phyloP scores from a whole-genome alignment of 2,888 invertebrate species.

The Hydraecia micacea region DNA sequence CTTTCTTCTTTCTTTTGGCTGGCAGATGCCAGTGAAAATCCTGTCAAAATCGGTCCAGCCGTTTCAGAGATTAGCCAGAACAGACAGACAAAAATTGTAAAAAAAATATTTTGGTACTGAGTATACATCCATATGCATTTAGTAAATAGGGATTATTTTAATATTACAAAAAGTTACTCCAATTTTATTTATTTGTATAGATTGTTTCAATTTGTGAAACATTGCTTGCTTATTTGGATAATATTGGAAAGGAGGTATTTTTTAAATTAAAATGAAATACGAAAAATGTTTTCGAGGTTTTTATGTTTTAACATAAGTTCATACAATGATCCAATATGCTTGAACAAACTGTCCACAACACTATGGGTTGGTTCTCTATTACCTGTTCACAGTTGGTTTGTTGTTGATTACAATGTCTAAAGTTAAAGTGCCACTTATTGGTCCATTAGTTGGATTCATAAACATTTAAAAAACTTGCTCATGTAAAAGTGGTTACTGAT shows the following conservation, averaged over 20 bases:
- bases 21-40: too few relatives aligned
- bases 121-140: too few relatives aligned
- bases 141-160: too few relatives aligned
- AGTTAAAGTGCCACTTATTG: conserved; percentile 82
- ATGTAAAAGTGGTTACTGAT: conserved; percentile 78
- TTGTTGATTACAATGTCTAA: conserved; percentile 75
- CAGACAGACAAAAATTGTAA: too few relatives aligned
- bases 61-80: too few relatives aligned
- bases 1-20: too few relatives aligned
- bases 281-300: conserved; percentile 81
- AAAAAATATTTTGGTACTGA: too few relatives aligned
- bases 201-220: neutral
- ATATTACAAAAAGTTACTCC: too few relatives aligned
- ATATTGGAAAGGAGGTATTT: neutral
- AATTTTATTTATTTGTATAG: too few relatives aligned
- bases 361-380: conserved; percentile 75
- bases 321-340: conserved; percentile 89
- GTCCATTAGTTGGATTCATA: conserved; percentile 87
- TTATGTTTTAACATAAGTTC: conserved; percentile 89
- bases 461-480: conserved; percentile 78
- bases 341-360: conserved; percentile 85
- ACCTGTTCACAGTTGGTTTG: conserved; percentile 74
- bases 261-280: conserved; percentile 75
- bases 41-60: too few relatives aligned
- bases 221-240: neutral